These are phyloP conservation scores for Crotalus viridis DNA, from an alignment of 2,113 vertebrate species.

Conservation along the genomic window DNA sequence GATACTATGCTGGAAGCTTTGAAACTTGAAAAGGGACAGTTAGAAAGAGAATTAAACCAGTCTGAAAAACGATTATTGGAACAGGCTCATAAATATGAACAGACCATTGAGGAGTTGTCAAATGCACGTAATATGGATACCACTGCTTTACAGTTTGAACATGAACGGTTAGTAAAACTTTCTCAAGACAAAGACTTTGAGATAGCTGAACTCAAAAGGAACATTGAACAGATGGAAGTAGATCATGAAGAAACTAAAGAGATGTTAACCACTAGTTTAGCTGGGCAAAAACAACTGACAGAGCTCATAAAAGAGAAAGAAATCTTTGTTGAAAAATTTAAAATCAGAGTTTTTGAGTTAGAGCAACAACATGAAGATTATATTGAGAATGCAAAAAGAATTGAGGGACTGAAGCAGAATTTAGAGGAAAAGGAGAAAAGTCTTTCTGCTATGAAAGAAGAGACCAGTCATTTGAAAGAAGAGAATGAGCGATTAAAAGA, in stretches of 20 bases:
- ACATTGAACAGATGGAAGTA: slow-evolving; percentile 74
- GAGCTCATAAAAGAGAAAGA: slow-evolving; percentile 91
- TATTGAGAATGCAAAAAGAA: slow-evolving; percentile 64
- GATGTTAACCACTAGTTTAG: slow-evolving; percentile 82
- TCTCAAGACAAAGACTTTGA: slow-evolving; percentile 86
- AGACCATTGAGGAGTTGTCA: slow-evolving; percentile 80
- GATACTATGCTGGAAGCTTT: slow-evolving; percentile 79
- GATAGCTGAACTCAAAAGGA: slow-evolving; percentile 79
- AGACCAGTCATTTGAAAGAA: slow-evolving; percentile 95
- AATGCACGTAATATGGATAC: slow-evolving; percentile 73
- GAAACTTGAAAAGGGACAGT: slow-evolving; percentile 81
- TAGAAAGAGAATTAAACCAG: slow-evolving; percentile 78
- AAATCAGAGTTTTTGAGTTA: slow-evolving; percentile 72
- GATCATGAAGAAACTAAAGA: slow-evolving; percentile 86
- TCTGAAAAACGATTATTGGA: slow-evolving; percentile 74
- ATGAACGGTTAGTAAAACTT: slow-evolving; percentile 76
- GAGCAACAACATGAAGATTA: slow-evolving; percentile 75
- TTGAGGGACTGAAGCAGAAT: slow-evolving; percentile 72
- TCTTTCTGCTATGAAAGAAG: slow-evolving; percentile 91
- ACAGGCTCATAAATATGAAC: slow-evolving; percentile 78
- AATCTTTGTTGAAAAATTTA: slow-evolving; percentile 77
- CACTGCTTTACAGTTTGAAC: slow-evolving; percentile 78
- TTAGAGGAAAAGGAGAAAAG: slow-evolving; percentile 89
- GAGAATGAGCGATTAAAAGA: slow-evolving; percentile 89
- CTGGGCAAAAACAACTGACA: slow-evolving; percentile 86